Conservation (phyloP, 2,113 vertebrate genomes). For the Hipposideros armiger region DNA sequence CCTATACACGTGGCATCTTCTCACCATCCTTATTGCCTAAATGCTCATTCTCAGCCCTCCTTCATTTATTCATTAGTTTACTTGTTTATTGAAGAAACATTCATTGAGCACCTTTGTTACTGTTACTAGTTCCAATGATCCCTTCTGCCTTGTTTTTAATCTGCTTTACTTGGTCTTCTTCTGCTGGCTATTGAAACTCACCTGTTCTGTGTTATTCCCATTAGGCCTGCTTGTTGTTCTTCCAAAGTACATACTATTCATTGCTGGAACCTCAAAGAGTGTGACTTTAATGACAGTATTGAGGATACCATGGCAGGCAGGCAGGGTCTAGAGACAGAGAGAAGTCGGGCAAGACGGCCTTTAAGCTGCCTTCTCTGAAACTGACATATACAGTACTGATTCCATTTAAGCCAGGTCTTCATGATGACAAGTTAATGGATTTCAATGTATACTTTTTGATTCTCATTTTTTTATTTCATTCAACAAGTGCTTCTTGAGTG, state of each 20-base stretch:
- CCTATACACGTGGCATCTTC: rapidly evolving
- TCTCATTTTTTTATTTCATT: background rate
- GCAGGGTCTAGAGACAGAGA: background rate
- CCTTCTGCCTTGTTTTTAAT: background rate
- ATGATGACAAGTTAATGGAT: background rate
- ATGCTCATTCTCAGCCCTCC: background rate
- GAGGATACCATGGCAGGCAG: no score
- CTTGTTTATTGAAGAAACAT: background rate
- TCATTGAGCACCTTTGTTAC: background rate
- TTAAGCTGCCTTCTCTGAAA: background rate
- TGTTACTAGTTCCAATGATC: background rate
- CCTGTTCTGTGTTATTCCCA: background rate
- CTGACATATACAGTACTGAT: rapidly evolving
- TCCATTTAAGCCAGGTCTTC: background rate
- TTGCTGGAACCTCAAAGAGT: background rate
- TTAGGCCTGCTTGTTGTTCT: background rate
- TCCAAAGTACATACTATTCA: background rate
- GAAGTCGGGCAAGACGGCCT: background rate
- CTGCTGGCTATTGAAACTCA: background rate
- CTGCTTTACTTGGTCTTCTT: background rate
- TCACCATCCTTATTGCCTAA: background rate
- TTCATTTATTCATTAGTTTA: background rate
- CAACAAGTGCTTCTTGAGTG: background rate
- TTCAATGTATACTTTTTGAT: background rate
- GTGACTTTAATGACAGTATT: background rate